Evolutionary conservation across 2,113 vertebrate species (phyloP).

Genomic region (Smithornis capensis): DNA sequence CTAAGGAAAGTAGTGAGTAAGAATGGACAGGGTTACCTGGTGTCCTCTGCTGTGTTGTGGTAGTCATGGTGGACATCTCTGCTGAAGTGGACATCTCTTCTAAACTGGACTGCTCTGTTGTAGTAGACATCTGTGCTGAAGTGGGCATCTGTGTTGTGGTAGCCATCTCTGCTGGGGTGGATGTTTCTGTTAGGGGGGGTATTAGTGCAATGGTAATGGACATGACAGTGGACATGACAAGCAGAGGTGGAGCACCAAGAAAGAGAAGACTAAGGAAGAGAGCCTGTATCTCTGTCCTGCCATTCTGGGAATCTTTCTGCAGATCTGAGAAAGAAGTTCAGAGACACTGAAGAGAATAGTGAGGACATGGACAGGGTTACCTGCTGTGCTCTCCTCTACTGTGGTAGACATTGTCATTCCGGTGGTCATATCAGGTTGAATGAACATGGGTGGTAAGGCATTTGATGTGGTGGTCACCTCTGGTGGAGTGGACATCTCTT

Average conservation of each 20-base stretch:
- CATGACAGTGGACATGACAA: background rate
- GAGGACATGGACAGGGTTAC: background rate
- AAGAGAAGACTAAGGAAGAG: background rate
- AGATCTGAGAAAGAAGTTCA: background rate
- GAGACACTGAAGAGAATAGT: background rate
- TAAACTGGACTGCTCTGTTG: background rate
- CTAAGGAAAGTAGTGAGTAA: too few relatives aligned
- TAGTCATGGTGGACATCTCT: too few relatives aligned
- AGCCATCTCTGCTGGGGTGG: background rate
- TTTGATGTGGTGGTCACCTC: accelerated
- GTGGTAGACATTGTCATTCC: accelerated
- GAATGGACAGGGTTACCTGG: background rate
- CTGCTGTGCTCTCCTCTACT: background rate
- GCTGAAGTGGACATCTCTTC: background rate
- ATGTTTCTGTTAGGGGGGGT: background rate
- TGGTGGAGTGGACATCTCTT: background rate
- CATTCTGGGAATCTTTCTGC: background rate
- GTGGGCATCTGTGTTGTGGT: background rate
- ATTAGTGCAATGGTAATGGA: background rate
- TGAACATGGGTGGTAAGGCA: accelerated
- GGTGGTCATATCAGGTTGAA: accelerated
- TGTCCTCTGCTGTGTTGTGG: background rate
- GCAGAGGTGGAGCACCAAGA: background rate
- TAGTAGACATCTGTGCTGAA: too few relatives aligned
- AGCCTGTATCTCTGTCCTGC: background rate